phyloP scores from a whole-genome alignment of 2,797 vertebrate genomes.

The Anguilla pacifica region DNA sequence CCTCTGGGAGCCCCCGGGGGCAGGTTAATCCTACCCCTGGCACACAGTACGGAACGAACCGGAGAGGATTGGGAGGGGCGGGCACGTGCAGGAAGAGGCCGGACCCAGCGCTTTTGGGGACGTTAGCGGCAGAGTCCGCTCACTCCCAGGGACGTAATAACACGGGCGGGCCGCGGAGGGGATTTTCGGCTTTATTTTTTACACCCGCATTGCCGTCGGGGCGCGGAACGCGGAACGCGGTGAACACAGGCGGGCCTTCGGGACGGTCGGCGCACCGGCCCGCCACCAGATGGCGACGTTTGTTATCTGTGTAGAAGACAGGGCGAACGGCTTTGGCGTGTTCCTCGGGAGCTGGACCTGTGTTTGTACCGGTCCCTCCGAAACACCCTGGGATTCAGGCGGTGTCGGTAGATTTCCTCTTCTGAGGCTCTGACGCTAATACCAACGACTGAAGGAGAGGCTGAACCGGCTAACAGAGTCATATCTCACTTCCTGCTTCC shows the following conservation, averaged over 20 bases:
- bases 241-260: not conserved
- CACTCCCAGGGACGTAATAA: too few relatives aligned
- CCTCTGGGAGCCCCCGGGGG: too few relatives aligned
- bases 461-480: not conserved
- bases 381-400: not conserved
- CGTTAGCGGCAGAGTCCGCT: too few relatives aligned
- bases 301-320: not conserved
- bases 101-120: too few relatives aligned
- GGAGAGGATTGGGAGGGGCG: too few relatives aligned
- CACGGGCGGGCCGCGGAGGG: too few relatives aligned
- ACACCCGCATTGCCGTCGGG: not conserved
- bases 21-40: too few relatives aligned
- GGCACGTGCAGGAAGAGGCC: too few relatives aligned
- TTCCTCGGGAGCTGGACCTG: not conserved
- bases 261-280: not conserved
- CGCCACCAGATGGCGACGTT: constrained; percentile 9
- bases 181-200: not conserved
- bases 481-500: not conserved
- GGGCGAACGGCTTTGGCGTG: not conserved
- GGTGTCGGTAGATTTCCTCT: not conserved
- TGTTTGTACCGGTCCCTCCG: not conserved
- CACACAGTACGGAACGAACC: too few relatives aligned
- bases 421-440: not conserved
- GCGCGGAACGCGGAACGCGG: not conserved
- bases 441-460: not conserved